Evolutionary conservation across 2,797 vertebrate genomes (phyloP).

Genomic region (Champsocephalus gunnari): DNA sequence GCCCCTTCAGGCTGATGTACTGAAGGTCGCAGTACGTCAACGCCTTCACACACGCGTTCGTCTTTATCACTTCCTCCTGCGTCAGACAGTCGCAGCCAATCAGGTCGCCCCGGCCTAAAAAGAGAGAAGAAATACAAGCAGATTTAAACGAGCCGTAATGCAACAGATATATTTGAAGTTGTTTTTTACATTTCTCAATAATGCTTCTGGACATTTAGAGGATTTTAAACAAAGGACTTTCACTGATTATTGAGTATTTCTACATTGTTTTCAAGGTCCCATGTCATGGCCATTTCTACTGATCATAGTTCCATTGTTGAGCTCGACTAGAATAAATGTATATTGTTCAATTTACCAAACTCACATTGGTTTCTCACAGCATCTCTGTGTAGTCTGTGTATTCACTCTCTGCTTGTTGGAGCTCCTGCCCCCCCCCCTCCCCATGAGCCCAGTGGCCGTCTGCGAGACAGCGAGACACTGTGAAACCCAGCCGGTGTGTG

Average conservation of each 20-base stretch:
- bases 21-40: conserved; percentile 94
- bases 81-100: conserved; percentile 91
- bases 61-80: conserved; percentile 90
- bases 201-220: background rate
- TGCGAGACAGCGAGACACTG: no score
- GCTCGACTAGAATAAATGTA: no score
- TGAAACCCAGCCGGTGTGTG: no score
- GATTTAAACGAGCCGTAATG: background rate
- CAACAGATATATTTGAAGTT: background rate
- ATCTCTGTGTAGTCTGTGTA: no score
- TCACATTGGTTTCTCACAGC: no score
- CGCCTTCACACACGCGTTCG: conserved; percentile 92
- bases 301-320: no score
- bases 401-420: no score
- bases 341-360: no score
- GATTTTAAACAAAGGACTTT: conserved; percentile 3
- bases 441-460: no score
- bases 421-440: no score
- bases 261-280: background rate
- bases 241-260: background rate
- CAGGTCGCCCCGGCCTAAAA: conserved; percentile 88
- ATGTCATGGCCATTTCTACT: no score
- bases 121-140: background rate
- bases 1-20: conserved; percentile 90
- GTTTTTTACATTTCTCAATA: background rate